These are phyloP conservation scores for Tinea pellionella DNA, from an alignment of 2,888 invertebrate species.

Conservation along the genomic window DNA sequence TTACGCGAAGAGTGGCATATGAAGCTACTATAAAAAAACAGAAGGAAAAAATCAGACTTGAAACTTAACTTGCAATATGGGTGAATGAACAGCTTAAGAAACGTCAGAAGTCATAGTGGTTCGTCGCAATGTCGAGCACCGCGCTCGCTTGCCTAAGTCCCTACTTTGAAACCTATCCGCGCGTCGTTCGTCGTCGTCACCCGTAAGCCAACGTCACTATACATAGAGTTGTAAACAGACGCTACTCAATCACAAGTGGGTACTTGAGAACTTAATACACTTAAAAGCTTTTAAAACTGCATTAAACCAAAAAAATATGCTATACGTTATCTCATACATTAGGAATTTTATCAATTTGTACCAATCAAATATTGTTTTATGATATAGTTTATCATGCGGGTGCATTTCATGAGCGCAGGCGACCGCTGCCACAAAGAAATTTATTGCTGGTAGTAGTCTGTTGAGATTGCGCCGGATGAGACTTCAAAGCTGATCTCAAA, in stretches of 20 bases:
- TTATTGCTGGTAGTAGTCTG: too few species aligned
- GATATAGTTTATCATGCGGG: too few species aligned
- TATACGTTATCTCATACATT: too few species aligned
- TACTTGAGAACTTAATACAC: conserved; percentile 6
- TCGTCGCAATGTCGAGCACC: neutral
- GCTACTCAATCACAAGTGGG: neutral
- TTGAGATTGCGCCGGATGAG: too few species aligned
- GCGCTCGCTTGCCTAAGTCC: neutral
- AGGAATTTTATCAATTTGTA: too few species aligned
- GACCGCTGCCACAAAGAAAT: too few species aligned
- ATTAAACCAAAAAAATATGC: neutral
- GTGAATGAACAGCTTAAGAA: neutral
- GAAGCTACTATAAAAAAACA: too few species aligned
- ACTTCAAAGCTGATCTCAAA: too few species aligned
- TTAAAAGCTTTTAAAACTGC: conserved; percentile 12
- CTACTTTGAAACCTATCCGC: neutral
- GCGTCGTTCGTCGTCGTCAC: neutral
- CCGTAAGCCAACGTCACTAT: neutral
- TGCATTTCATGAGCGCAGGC: too few species aligned
- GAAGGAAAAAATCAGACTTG: neutral
- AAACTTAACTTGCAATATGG: neutral
- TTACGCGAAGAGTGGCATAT: too few species aligned
- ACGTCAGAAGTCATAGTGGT: neutral
- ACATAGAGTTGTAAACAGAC: conserved; percentile 6
- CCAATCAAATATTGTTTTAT: too few species aligned